Evolutionary conservation across 2,888 invertebrate species (phyloP).

Genomic region (Tigriopus californicus): DNA sequence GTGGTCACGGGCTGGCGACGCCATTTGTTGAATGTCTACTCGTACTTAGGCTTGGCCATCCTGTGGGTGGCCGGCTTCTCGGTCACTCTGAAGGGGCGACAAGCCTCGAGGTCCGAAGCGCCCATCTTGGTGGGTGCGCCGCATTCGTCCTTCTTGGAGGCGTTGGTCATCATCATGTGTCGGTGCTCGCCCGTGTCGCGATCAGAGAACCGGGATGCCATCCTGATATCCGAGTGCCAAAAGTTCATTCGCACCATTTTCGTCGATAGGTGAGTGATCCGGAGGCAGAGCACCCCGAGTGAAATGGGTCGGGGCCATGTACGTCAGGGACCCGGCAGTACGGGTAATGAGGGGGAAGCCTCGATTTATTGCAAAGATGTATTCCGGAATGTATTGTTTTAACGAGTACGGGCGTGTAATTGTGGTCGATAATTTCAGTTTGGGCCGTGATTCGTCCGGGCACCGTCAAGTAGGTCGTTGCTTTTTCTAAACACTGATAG

Average conservation of each 20-base stretch:
- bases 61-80: constrained; percentile 9
- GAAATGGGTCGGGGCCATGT: too few relatives aligned
- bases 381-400: too few relatives aligned
- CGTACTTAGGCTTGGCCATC: background rate
- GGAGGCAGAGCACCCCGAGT: too few relatives aligned
- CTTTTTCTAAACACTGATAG: too few relatives aligned
- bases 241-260: constrained; percentile 1
- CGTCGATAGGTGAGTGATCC: constrained; percentile 12
- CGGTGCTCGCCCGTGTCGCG: constrained; percentile 6
- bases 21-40: background rate
- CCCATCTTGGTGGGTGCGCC: constrained; percentile 13
- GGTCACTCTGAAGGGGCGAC: background rate
- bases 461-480: too few relatives aligned
- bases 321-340: too few relatives aligned
- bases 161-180: background rate
- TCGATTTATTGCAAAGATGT: too few relatives aligned
- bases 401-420: too few relatives aligned
- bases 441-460: too few relatives aligned
- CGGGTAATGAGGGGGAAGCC: too few relatives aligned
- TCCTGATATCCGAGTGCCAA: background rate
- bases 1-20: background rate
- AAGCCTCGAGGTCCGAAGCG: constrained; percentile 5
- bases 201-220: background rate
- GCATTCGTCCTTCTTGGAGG: constrained; percentile 8
- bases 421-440: too few relatives aligned